Evolutionary conservation across 1,140 invertebrate species (phyloP).

Genomic region (Ostrea edulis): DNA sequence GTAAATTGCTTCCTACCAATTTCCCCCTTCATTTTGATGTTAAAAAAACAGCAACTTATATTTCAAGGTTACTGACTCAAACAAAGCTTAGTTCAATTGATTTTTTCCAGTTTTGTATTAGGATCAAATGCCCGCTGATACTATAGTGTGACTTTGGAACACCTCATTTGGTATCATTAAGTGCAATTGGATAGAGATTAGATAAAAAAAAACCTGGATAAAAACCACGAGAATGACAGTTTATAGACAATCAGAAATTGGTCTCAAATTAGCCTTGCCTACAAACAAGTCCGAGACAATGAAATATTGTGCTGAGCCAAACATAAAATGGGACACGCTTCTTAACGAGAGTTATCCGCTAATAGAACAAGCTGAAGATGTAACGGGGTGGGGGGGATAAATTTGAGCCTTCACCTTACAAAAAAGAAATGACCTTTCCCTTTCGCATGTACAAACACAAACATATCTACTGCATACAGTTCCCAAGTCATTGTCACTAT

Average conservation of each 20-base stretch:
- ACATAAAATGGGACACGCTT: not conserved
- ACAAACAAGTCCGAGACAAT: not conserved
- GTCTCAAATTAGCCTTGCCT: slow-evolving; percentile 13
- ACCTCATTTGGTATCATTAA: slow-evolving; percentile 32
- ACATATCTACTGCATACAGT: too few species aligned
- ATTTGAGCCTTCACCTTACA: too few species aligned
- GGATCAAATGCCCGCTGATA: slow-evolving; percentile 25
- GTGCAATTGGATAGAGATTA: slow-evolving; percentile 8
- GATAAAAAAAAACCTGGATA: slow-evolving; percentile 1
- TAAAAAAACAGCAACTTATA: not conserved
- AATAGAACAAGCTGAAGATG: too few species aligned
- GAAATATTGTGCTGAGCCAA: not conserved
- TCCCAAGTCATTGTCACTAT: too few species aligned
- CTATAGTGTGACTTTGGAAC: slow-evolving; percentile 1
- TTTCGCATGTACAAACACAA: too few species aligned
- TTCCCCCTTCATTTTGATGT: slow-evolving; percentile 7
- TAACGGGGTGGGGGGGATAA: too few species aligned
- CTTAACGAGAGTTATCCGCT: too few species aligned
- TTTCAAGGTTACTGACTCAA: slow-evolving; percentile 13
- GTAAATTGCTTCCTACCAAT: not conserved
- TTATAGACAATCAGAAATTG: slow-evolving; percentile 25
- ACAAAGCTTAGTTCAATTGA: slow-evolving; percentile 7
- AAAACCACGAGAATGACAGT: not conserved
- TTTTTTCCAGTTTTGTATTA: slow-evolving; percentile 25
- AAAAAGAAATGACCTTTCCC: too few species aligned